Base-by-base conservation (phyloP, 1,140 invertebrate genomes). In the Chymomyza costata region DNA sequence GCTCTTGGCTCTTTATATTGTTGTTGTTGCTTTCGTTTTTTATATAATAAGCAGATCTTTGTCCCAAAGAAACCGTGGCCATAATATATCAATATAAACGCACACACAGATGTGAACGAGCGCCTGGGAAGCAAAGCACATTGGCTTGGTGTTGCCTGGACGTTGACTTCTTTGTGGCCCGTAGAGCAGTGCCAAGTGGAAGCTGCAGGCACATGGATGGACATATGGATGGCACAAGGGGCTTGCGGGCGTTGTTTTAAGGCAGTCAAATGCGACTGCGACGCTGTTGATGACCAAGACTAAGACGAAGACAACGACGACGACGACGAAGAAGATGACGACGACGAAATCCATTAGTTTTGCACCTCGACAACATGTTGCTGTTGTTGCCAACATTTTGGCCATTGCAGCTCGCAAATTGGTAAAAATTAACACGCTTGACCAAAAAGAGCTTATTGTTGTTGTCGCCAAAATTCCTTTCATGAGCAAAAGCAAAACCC, bases 11-110 rank as follows among this genome's bases (percentile, higher is more conserved):
- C 51, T 48, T 69, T 70, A 30, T 2, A 8, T 28, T 65, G 65
- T 76, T 78, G 53, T 68, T 69, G 70, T 59, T 71, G 58, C 57
- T 58, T 57, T 62, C 57, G 49, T 78, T 69, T 67, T 78, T 73
- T 73, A 78, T 82, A 82, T 83, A 83, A 83, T 81, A 81, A 81
- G 74, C 74, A 83, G 81, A 83, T 83, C 81, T 83, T 83, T 83
- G 81, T 83, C 81, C 76, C 81, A 83, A 83, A 83, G 81, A 81
- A 76, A 81, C 70, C 67, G 69, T 81, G 65, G 81, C 68, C 81
- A 73, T 80, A 81, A 83, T 83, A 83, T 83, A 83, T 83, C 80
- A 83, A 82, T 78, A 80, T 70, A 81, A 80, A 69, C 70, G 56
- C 70, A 67, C 38, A 63, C 68, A 67, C 51, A 63, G 54, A 14